Base-by-base conservation (phyloP, 2,113 vertebrate species). In the Ceyx melanurus region DNA sequence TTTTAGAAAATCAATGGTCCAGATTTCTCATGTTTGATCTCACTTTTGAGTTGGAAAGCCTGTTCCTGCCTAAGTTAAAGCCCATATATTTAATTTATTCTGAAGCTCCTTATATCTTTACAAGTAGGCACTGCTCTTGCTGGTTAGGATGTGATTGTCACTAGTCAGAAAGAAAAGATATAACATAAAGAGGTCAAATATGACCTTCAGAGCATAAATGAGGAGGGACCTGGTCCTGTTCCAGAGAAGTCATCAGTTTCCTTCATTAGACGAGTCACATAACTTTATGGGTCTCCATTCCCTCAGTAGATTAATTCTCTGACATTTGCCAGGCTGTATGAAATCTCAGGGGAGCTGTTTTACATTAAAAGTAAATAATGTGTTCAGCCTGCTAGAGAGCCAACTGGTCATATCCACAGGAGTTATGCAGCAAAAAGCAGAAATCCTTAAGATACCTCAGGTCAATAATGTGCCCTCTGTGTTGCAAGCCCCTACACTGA, bases 1-100 rank as follows among this genome's bases (percentile, higher is more conserved):
- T 64, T 95, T 93, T 80, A 80, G 64, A 96, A 93, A 94, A 87
- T 78, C 80, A 60, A 3, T 58, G 15, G 76, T 82, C 67, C 62
- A 65, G 31, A 75, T 89, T 95, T 90, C 67, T 82, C 67, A 43
- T 22, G 35, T 86, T 77, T 94, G 68, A 95, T 92, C 68, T 89
- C 73, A 33, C 37, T 87, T 90, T 56, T 45, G 65, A 31, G 35
- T 70, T 85, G 37, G 43, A 89, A 85, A 80, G 10, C 6, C 45
- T 60, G 21, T 15, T 90, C 45, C 35, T 40, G 15, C 12, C 31
- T 58, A 65, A 75, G 79, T 54, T 80, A 53, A 65, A 75, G 21
- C 28, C 10, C 1, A 2, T 13, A 11, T 57, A 35, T 72, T 78
- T 65, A 33, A 78, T 86, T 86, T 78, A 46, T 68, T 68, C 25